These are phyloP conservation scores for Megalurothrips usitatus DNA, from an alignment of 2,888 invertebrate genomes.

Conservation along the genomic window DNA sequence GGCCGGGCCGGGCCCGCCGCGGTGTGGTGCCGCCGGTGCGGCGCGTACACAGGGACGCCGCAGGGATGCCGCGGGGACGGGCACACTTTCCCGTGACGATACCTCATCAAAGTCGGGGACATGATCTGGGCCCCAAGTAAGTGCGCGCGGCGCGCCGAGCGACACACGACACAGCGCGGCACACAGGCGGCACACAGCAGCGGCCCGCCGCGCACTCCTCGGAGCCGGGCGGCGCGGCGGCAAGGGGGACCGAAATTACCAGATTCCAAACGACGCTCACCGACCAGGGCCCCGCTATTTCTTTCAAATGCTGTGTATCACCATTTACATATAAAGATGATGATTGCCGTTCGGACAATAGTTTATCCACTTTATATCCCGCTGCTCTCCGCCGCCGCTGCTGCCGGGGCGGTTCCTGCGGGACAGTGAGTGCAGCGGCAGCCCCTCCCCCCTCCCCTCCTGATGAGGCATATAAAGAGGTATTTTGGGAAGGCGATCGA, in stretches of 20 bases:
- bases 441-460: background rate
- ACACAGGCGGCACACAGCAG: background rate
- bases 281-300: background rate
- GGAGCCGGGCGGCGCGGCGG: background rate
- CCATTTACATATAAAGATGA: constrained; percentile 14
- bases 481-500: constrained; percentile 10
- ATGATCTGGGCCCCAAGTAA: background rate
- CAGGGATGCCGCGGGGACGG: too few species aligned
- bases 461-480: background rate
- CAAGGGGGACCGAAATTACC: background rate
- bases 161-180: background rate
- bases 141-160: background rate
- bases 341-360: background rate
- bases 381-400: background rate
- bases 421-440: background rate
- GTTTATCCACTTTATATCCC: constrained; percentile 22
- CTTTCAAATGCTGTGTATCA: background rate
- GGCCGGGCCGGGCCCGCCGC: too few species aligned
- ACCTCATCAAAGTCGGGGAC: background rate
- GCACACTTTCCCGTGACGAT: too few species aligned
- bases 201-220: too few species aligned
- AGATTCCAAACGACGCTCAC: background rate
- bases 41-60: background rate
- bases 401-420: background rate
- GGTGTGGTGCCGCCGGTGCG: too few species aligned